Base-by-base conservation (phyloP, 2,797 vertebrate species). In the Poeciliopsis turneri region DNA sequence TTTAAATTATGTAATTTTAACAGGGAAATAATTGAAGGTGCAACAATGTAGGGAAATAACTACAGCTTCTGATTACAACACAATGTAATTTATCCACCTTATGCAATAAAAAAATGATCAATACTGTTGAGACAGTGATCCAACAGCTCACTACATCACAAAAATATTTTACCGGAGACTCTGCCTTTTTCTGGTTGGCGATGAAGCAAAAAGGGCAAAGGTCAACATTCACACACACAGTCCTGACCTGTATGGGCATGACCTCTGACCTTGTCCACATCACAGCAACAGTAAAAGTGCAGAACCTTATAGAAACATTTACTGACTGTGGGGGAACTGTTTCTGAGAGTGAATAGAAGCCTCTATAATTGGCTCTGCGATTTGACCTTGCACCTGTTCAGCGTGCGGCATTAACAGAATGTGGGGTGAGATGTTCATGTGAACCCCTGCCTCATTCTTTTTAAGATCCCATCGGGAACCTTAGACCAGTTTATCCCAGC, bases 321-420 rank as follows among this genome's bases (percentile, higher is more conserved):
- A 87, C 85, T 77, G 89, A 85, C 84, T 84, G 41, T 78, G 82
- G 88, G 86, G 91, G 85, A 92, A 93, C 85, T 91, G 82, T 93
- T 93, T 93, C 84, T 85, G 89, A 91, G 90, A 89, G 91, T 74
- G 88, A 91, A 78, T 88, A 91, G 78, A 86, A 91, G 87, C 86
- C 71, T 90, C 93, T 93, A 92, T 95, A 92, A 90, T 87, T 93
- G 91, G 88, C 78, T 5, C 69, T 8, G 84, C 30, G 82, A 82
- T 92, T 84, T 91, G 92, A 93, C 92, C 92, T 93, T 93, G 93
- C 93, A 94, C 93, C 93, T 95, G 93, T 92, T 95, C 80, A n/a
- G 68, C 39, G 68, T 45, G 84, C 75, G 91, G 79, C 82, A 90
- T 90, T 90, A 89, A 85, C 75, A 84, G 82, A 87, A 86, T 85